Evolutionary conservation across 2,113 vertebrate genomes (phyloP).

Genomic region (Sminthopsis crassicaudata): DNA sequence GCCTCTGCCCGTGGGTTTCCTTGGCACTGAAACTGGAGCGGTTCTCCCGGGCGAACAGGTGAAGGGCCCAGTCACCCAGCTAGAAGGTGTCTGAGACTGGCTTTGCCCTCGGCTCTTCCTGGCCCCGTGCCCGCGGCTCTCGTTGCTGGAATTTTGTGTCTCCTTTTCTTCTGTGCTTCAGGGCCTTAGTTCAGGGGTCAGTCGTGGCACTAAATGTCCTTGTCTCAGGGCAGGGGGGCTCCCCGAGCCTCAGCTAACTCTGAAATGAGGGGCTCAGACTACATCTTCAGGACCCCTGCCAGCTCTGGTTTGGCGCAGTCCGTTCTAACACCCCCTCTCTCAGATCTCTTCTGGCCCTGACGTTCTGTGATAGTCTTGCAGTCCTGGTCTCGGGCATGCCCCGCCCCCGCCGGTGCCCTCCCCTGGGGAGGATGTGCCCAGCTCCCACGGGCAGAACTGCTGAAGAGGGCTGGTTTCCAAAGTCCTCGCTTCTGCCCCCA

Average conservation of each 20-base stretch:
- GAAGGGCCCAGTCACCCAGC: neutral
- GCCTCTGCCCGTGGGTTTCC: neutral
- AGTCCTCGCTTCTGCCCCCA: neutral
- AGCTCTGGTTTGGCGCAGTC: neutral
- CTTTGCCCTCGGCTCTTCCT: neutral
- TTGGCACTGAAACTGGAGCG: neutral
- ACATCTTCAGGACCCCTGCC: neutral
- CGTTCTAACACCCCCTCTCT: neutral
- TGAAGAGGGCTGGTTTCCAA: neutral
- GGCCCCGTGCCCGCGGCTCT: neutral
- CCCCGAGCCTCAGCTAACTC: neutral
- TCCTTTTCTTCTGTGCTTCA: neutral
- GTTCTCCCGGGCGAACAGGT: neutral
- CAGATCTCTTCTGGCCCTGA: no score
- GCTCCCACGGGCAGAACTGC: accelerated
- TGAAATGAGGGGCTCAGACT: accelerated
- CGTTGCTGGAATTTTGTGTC: neutral
- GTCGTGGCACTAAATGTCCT: accelerated
- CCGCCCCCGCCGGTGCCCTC: accelerated
- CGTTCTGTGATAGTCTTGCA: neutral
- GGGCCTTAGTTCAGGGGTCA: neutral
- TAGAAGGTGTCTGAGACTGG: neutral
- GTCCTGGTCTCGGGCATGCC: neutral
- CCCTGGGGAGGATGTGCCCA: accelerated
- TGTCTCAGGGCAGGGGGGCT: neutral